phyloP scores from a whole-genome alignment of 2,888 invertebrate species.

The Synergus japonicus region DNA sequence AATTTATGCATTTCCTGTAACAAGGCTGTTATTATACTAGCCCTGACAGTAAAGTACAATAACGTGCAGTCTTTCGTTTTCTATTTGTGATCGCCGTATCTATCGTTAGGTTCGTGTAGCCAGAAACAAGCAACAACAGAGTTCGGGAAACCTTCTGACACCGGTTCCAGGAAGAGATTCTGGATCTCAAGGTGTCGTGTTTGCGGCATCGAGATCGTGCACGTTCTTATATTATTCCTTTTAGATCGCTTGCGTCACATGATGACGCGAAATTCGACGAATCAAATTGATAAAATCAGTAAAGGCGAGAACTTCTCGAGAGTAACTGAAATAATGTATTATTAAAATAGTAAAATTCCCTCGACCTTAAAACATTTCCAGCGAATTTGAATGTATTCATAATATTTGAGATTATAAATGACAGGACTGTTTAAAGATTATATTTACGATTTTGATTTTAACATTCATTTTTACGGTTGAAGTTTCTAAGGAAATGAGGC shows the following conservation, averaged over 20 bases:
- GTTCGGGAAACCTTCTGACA: conserved; percentile 3
- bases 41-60: conserved; percentile 21
- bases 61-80: conserved; percentile 17
- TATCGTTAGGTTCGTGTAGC: not conserved
- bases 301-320: not conserved
- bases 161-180: not conserved
- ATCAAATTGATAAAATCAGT: conserved; percentile 1
- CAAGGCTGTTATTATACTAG: conserved; percentile 14
- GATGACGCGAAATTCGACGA: not conserved
- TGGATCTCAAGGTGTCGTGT: not conserved
- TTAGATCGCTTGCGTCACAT: conserved; percentile 1
- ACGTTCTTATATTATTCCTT: not conserved
- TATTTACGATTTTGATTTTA: not conserved
- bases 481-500: not conserved
- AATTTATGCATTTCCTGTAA: conserved; percentile 35
- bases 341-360: not conserved
- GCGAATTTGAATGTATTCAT: not conserved
- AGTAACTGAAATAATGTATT: not conserved
- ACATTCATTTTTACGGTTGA: not conserved
- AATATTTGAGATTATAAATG: not conserved
- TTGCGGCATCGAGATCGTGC: not conserved
- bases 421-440: not conserved
- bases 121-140: conserved; percentile 6
- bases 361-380: not conserved
- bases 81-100: conserved; percentile 15